A percentile compares a stretch with the other conserved stretches of the same genome.
Evolutionary conservation across 2,113 vertebrate genomes (phyloP).

Genomic region (Promerops cafer): DNA sequence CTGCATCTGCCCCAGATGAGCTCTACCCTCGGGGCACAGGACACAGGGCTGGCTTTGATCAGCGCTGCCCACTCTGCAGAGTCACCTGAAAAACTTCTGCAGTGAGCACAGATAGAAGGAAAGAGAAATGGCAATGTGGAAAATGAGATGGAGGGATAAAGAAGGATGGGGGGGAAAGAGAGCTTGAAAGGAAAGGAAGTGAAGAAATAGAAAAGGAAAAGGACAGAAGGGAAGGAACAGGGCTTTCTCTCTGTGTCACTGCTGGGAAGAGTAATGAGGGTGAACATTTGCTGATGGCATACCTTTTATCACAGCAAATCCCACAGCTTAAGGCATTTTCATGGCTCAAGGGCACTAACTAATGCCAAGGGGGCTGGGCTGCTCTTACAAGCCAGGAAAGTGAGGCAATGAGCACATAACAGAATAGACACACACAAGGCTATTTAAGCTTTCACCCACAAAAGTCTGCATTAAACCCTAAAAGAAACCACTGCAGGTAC

Average conservation of each 20-base stretch:
- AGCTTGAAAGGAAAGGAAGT: not conserved
- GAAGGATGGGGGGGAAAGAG: too few relatives aligned
- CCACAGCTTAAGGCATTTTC: constrained; percentile 17
- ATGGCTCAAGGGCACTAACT: not conserved
- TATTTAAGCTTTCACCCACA: not conserved
- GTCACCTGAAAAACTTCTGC: not conserved
- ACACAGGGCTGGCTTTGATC: not conserved
- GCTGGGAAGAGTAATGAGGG: not conserved
- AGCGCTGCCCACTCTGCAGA: not conserved
- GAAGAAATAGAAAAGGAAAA: not conserved
- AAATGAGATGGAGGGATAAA: not conserved
- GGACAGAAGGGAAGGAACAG: not conserved
- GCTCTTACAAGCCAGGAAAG: not conserved
- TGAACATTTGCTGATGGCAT: constrained; percentile 42
- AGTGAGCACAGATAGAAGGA: not conserved
- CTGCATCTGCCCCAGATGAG: not conserved
- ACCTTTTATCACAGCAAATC: constrained; percentile 32
- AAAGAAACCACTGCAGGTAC: not conserved
- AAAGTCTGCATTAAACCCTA: not conserved
- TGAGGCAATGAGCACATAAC: not conserved
- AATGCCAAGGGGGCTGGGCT: constrained; percentile 1
- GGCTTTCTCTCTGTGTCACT: not conserved
- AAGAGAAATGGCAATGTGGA: not conserved
- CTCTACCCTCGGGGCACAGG: not conserved
- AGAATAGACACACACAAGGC: not conserved